Conservation (phyloP, 2,888 invertebrate genomes). For the Sminthurinus aureus region DNA sequence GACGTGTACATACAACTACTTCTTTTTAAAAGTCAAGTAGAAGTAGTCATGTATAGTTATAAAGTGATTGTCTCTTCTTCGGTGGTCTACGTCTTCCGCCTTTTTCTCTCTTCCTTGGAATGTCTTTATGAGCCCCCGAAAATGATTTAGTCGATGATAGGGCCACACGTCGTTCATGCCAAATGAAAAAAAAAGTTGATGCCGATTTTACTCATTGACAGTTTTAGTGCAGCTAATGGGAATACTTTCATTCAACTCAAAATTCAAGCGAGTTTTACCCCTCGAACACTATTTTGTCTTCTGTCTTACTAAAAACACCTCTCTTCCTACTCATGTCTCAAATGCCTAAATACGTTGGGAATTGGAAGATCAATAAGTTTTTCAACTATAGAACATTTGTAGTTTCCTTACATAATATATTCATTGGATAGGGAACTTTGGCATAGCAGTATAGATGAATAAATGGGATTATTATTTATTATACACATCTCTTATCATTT, state of each 20-base stretch:
- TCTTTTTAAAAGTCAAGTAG: constrained; percentile 17
- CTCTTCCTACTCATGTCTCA: neutral
- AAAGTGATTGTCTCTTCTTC: constrained; percentile 43
- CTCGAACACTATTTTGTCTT: no score
- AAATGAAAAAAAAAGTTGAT: constrained; percentile 21
- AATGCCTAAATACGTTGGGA: no score
- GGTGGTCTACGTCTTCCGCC: constrained; percentile 48
- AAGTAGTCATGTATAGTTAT: constrained; percentile 15
- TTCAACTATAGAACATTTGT: no score
- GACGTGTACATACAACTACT: neutral
- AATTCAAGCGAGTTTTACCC: no score
- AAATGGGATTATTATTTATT: neutral
- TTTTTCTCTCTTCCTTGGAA: constrained; percentile 21
- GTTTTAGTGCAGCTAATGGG: constrained; percentile 40
- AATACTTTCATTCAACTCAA: constrained; percentile 14
- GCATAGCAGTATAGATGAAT: no score
- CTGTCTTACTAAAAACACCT: neutral
- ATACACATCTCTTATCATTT: neutral
- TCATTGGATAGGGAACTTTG: no score
- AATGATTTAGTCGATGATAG: constrained; percentile 58
- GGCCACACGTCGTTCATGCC: constrained; percentile 56
- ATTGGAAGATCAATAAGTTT: no score
- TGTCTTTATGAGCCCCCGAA: constrained; percentile 44
- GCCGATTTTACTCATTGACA: constrained; percentile 40
- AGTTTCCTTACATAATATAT: no score